Conservation (phyloP, 2,113 vertebrate genomes). For the Pseudois nayaur region DNA sequence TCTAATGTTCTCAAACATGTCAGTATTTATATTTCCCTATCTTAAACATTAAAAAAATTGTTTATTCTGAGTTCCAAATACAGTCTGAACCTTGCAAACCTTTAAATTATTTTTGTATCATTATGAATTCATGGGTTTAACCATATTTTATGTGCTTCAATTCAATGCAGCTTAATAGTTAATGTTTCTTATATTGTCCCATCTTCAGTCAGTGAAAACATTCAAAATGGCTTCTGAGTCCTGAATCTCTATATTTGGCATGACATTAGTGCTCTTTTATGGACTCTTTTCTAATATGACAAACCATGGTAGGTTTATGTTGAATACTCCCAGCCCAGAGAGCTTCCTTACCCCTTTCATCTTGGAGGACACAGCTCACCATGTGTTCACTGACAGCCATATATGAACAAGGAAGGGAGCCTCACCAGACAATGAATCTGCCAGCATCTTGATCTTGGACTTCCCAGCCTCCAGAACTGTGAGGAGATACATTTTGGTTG, state of each 20-base stretch:
- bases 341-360: background rate
- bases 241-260: background rate
- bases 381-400: background rate
- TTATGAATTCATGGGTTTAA: background rate
- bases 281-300: background rate
- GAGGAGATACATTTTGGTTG: background rate
- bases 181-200: background rate
- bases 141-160: background rate
- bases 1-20: background rate
- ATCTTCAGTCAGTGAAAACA: background rate
- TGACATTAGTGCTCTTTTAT: background rate
- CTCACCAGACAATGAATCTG: background rate
- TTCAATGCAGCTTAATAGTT: background rate
- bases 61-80: background rate
- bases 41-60: background rate
- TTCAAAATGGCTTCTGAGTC: background rate
- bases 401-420: background rate
- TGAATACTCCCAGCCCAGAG: background rate
- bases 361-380: background rate
- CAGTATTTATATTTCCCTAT: background rate
- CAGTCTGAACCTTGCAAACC: background rate
- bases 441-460: background rate
- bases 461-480: background rate
- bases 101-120: background rate
- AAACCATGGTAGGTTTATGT: background rate